Evolutionary conservation across 1,140 invertebrate species (phyloP), one percentile per base, ranked within the genome.

Genomic region (Orius insidiosus): DNA sequence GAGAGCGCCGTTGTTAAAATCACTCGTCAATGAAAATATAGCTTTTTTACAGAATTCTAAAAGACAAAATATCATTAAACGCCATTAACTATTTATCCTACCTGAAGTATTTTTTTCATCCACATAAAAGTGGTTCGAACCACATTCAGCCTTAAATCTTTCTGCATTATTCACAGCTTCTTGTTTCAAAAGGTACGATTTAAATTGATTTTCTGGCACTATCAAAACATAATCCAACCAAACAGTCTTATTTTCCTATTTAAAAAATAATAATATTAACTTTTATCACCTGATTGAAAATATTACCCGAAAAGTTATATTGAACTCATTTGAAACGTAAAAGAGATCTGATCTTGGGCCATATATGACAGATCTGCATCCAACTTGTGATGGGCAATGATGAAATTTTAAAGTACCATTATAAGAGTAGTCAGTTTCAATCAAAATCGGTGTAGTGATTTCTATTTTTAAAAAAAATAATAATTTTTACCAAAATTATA

Each of bases 1-100:
- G 5, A 93, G 55, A 0, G 92, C 90, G 1, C 90, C 87, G 50
- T 84, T 85, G 59, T 98, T 98, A 60, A 93, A 97, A 42, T 92
- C 85, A 0, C 88, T 71, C 0, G 93, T 94, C 36, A 98, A 67
- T 0, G 94, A 92, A 60, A 96, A 98, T 8, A 93, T 79, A 0
- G 89, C 77, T 46, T 88, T 78, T 46, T 76, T 72, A 58, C 93
- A 98, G 58, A 92, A 94, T 19, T 81, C 80, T 71, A 61, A 31
- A 49, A 34, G 32, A n/a, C 2, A 16, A 15, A 18, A 14, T n/a
- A 15, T n/a, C 32, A 19, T 52, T 48, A 48, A 14, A 8, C n/a
- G n/a, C n/a, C n/a, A n/a, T 52, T 5, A 41, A 9, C 3, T 36
- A 13, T 45, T 2, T n/a, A 13, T 13, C 15, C 33, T 53, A 70